Evolutionary conservation across 1,140 invertebrate species (phyloP).

Genomic region (Ceratina calcarata): DNA sequence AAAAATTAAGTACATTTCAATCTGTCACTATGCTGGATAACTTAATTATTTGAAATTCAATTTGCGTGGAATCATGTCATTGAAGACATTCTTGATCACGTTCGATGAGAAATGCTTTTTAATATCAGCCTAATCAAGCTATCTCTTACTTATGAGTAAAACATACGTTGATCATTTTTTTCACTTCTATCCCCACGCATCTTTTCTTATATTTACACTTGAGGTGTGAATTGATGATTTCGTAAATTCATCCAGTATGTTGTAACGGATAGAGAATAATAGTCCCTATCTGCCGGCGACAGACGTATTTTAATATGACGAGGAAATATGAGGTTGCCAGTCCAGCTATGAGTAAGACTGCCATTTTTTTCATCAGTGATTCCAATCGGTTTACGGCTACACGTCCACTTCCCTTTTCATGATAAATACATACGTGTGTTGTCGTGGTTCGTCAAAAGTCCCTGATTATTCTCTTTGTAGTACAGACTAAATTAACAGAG

Average conservation of each 20-base stretch:
- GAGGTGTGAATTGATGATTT: conserved; percentile 1
- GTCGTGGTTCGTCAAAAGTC: conserved; percentile 24
- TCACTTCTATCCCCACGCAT: background rate
- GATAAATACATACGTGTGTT: background rate
- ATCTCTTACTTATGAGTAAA: background rate
- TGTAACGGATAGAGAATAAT: conserved; percentile 52
- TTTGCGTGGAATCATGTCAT: background rate
- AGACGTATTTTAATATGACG: conserved; percentile 52
- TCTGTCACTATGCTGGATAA: background rate
- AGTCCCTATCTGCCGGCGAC: conserved; percentile 43
- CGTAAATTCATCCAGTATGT: conserved; percentile 39
- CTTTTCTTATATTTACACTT: too few relatives aligned
- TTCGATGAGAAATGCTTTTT: too few relatives aligned
- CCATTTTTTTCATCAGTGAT: conserved; percentile 1
- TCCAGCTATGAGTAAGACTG: conserved; percentile 41
- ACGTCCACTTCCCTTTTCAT: background rate
- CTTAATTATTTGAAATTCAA: background rate
- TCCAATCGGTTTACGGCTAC: background rate
- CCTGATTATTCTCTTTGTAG: conserved; percentile 45
- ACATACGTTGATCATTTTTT: background rate
- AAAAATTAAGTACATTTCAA: background rate
- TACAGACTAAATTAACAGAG: conserved; percentile 47
- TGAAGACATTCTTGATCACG: background rate
- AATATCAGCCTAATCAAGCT: background rate
- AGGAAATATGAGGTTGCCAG: conserved; percentile 54